phyloP scores from a whole-genome alignment of 2,888 invertebrate species.

The Pyrocoelia pectoralis region DNA sequence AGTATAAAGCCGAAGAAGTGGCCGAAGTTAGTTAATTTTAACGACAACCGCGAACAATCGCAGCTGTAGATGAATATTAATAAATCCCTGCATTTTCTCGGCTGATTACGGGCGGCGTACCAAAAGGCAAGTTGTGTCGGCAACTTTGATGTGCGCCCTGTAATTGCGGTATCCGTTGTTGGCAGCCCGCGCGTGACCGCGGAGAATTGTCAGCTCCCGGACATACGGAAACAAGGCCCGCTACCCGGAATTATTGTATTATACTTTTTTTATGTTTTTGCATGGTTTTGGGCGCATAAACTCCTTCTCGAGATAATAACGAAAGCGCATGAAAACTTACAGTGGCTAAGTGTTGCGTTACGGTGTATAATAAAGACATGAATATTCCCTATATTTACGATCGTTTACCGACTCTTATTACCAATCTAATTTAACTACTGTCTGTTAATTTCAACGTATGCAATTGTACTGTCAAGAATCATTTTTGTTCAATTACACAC shows the following conservation, averaged over 20 bases:
- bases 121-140: slow-evolving; percentile 39
- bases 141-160: slow-evolving; percentile 48
- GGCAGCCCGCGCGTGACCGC: slow-evolving; percentile 55
- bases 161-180: slow-evolving; percentile 53
- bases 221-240: slow-evolving; percentile 43
- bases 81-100: slow-evolving; percentile 52
- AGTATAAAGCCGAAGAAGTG: not conserved
- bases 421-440: slow-evolving; percentile 2
- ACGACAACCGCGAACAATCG: slow-evolving; percentile 43
- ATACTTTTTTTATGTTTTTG: slow-evolving; percentile 30
- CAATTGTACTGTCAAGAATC: slow-evolving; percentile 3
- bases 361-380: slow-evolving; percentile 20
- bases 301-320: slow-evolving; percentile 23
- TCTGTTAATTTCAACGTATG: not conserved
- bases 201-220: slow-evolving; percentile 54
- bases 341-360: slow-evolving; percentile 23
- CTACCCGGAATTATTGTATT: slow-evolving; percentile 34
- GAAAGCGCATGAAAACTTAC: slow-evolving; percentile 19
- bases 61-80: slow-evolving; percentile 52
- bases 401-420: slow-evolving; percentile 3
- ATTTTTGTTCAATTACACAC: not conserved
- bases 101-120: slow-evolving; percentile 49
- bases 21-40: slow-evolving; percentile 42
- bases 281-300: slow-evolving; percentile 29
- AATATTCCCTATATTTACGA: slow-evolving; percentile 14